Base-by-base conservation (phyloP, 2,888 invertebrate genomes). In the Hemistola chrysoprasaria region DNA sequence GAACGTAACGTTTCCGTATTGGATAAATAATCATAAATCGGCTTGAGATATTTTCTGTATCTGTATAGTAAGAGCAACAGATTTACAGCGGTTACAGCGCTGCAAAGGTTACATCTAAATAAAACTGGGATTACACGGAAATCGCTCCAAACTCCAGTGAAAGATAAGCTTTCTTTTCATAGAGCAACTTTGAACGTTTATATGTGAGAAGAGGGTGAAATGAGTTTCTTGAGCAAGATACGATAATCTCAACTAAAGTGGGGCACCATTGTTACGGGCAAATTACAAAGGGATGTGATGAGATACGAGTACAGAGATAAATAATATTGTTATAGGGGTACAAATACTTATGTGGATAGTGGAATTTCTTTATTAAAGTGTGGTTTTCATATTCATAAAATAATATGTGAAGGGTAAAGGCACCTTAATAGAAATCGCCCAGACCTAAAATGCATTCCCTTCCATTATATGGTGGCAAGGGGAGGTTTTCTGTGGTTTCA, bases 141-240 rank as follows among this genome's bases (percentile, higher is more conserved):
- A 16, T 16, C 16, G 16, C 4, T 16, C 16, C n/a, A n/a, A 33
- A 29, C 36, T 29, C 27, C 22, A 28, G 20, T 16, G 22, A 27
- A 31, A 47, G 44, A 47, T 50, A 53, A 53, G 45, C 31, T 9
- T 50, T 47, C 32, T 48, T 47, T 50, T 46, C 21, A 39, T 27
- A 24, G 11, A 45, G 33, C 39, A 38, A 28, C 39, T 46, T 37
- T 39, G 29, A 41, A 39, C 43, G 32, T 48, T 45, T 48, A 42
- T 40, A 28, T 20, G 29, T 37, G 20, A 29, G 28, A 46, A 39
- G 40, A 37, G 52, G 58, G 47, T 43, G 56, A 62, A 64, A 66
- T 57, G 57, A 60, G 54, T 56, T 65, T 55, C 38, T 39, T 39
- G 45, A 35, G 42, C 56, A 40, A 55, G 49, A 60, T 56, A 64